Evolutionary conservation across 1,140 invertebrate genomes (phyloP).

Genomic region (Thaumatotibia leucotreta): DNA sequence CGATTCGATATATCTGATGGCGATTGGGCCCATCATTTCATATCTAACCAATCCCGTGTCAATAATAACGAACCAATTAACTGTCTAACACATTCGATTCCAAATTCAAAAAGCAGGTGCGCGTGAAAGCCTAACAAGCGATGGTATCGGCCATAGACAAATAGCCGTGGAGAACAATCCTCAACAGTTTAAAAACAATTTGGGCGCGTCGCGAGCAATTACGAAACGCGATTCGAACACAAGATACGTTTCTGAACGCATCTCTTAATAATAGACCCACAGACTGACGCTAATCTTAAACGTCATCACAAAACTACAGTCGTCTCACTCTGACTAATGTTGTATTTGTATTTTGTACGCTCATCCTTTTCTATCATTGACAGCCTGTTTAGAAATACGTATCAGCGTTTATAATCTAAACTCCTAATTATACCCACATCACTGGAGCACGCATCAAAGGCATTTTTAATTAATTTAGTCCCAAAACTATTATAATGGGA

Average conservation of each 20-base stretch:
- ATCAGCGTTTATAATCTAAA: slow-evolving; percentile 66
- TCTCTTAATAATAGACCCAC: slow-evolving; percentile 70
- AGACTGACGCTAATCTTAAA: slow-evolving; percentile 54
- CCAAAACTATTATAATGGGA: slow-evolving; percentile 72
- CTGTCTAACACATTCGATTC: background rate
- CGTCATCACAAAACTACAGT: slow-evolving; percentile 43
- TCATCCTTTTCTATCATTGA: slow-evolving; percentile 49
- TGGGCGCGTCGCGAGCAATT: slow-evolving; percentile 66
- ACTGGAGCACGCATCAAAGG: slow-evolving; percentile 56
- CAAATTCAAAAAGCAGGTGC: slow-evolving; percentile 9
- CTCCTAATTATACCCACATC: slow-evolving; percentile 75
- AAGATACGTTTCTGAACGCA: slow-evolving; percentile 57
- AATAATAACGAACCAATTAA: background rate
- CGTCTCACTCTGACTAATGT: slow-evolving; percentile 42
- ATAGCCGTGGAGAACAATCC: slow-evolving; percentile 69
- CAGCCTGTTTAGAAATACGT: slow-evolving; percentile 56
- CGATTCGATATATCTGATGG: too few species aligned
- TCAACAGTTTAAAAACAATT: slow-evolving; percentile 72
- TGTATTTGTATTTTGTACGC: too few species aligned
- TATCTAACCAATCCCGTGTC: background rate
- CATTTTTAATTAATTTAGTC: slow-evolving; percentile 74
- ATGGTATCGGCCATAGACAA: slow-evolving; percentile 69
- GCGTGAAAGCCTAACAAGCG: slow-evolving; percentile 20
- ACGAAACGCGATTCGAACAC: slow-evolving; percentile 55
- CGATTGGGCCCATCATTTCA: too few species aligned